Percentiles rank a stretch among this genome's conserved stretches.
Conservation (phyloP, 1,140 invertebrate species). For the Drosophila willistoni region DNA sequence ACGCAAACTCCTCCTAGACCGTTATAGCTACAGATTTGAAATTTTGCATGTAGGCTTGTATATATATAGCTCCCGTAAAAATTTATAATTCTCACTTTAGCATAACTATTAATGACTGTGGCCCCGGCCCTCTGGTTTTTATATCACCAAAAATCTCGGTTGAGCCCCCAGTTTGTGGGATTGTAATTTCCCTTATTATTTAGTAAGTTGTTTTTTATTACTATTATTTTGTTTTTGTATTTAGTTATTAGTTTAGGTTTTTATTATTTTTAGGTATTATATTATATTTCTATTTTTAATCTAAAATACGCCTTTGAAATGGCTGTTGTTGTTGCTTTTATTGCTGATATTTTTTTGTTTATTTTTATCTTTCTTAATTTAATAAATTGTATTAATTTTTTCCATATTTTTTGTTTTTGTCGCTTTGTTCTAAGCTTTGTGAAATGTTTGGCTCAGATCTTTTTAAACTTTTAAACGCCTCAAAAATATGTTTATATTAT, state of each 20-base stretch:
- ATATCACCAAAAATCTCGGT: too few species aligned
- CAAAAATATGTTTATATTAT: slow-evolving; percentile 64
- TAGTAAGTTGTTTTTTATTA: slow-evolving; percentile 35
- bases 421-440: slow-evolving; percentile 70
- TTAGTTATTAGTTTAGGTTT: background rate
- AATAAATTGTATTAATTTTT: slow-evolving; percentile 50
- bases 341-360: slow-evolving; percentile 70
- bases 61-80: too few species aligned
- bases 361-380: slow-evolving; percentile 3
- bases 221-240: slow-evolving; percentile 32
- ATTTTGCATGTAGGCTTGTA: too few species aligned
- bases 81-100: too few species aligned
- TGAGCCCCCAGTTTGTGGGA: too few species aligned
- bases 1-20: too few species aligned
- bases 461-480: slow-evolving; percentile 70
- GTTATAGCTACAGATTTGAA: too few species aligned
- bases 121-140: too few species aligned
- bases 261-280: slow-evolving; percentile 37
- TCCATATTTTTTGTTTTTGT: too few species aligned
- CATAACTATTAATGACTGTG: too few species aligned
- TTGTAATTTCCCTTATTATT: too few species aligned
- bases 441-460: slow-evolving; percentile 74
- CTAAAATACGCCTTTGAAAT: slow-evolving; percentile 82
- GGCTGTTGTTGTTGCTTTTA: slow-evolving; percentile 81
- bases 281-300: slow-evolving; percentile 52